Evolutionary conservation across 2,113 vertebrate species (phyloP).

Genomic region (Xenus cinereus): DNA sequence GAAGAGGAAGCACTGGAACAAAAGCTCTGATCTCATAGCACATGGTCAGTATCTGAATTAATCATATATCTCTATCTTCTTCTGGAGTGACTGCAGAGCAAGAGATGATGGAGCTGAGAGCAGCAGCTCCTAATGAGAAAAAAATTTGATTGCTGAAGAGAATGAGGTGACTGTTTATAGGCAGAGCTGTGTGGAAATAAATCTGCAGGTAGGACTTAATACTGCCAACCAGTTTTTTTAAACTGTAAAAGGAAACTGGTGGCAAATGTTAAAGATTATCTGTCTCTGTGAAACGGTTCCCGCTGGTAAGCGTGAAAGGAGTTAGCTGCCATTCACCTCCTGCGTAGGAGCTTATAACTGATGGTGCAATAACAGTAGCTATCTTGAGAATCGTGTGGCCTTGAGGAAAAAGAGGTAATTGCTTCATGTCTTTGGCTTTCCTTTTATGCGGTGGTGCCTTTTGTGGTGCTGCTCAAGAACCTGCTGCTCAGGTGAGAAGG

Average conservation of each 20-base stretch:
- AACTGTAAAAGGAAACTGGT: neutral
- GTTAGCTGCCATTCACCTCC: neutral
- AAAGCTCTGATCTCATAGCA: neutral
- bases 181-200: neutral
- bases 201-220: neutral
- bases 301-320: neutral
- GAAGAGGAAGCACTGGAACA: neutral
- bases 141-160: neutral
- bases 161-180: neutral
- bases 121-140: neutral
- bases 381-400: neutral
- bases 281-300: neutral
- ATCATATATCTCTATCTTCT: neutral
- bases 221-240: neutral
- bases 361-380: neutral
- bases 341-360: neutral
- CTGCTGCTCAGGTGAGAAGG: neutral
- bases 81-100: neutral
- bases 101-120: neutral
- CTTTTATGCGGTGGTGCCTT: neutral
- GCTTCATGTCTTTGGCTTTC: neutral
- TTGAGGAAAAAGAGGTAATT: neutral
- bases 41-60: neutral
- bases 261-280: neutral
- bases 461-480: neutral